phyloP scores from a whole-genome alignment of 1,140 invertebrate species.

The Neodiprion fabricii region DNA sequence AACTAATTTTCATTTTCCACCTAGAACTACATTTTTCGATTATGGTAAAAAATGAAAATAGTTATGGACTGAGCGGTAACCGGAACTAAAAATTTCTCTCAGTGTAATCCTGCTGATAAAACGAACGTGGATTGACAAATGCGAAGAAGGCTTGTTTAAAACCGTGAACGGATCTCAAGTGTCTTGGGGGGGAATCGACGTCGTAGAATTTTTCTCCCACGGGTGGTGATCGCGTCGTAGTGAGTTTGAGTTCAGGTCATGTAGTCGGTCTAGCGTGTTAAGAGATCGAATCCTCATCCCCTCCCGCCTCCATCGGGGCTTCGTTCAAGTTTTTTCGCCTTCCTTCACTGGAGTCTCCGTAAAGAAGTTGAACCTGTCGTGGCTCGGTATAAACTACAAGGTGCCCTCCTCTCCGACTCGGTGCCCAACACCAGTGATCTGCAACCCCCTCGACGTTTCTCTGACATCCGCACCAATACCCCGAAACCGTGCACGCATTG shows the following conservation, averaged over 20 bases:
- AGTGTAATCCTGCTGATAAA: neutral
- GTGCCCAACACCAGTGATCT: neutral
- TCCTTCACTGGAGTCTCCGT: neutral
- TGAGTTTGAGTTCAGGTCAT: neutral
- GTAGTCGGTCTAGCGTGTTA: conserved; percentile 38
- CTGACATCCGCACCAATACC: neutral
- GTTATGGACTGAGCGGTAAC: no score
- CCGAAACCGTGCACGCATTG: neutral
- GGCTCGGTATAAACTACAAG: neutral
- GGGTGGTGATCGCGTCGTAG: conserved; percentile 15
- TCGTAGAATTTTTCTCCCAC: conserved; percentile 23
- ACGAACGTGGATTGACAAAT: neutral
- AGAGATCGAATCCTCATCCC: conserved; percentile 32
- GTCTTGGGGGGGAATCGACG: neutral
- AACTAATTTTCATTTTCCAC: no score
- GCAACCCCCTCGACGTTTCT: conserved; percentile 1
- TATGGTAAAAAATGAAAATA: no score
- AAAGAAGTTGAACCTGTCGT: conserved; percentile 1
- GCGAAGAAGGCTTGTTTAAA: neutral
- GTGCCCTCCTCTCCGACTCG: neutral
- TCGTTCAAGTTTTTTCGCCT: conserved; percentile 5
- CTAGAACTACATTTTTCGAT: no score
- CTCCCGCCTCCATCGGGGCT: conserved; percentile 16
- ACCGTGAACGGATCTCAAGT: neutral
- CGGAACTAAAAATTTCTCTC: no score